Percentiles rank a stretch among this genome's conserved stretches.
Conservation (phyloP, 2,797 vertebrate species). For the Xenops minutus region DNA sequence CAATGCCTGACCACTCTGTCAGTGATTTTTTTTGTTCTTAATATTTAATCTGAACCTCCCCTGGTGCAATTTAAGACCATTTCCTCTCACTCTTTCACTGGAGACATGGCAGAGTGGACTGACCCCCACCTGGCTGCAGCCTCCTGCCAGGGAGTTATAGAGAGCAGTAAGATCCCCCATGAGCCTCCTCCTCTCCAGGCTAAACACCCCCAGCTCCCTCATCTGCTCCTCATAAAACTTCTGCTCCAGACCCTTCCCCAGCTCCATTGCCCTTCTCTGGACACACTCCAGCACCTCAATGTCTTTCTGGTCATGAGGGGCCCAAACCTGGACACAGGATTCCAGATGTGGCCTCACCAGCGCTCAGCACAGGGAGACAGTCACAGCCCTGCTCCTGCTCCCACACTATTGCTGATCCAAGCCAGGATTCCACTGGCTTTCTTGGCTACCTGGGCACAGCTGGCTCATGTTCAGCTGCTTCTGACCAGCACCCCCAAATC, state of each 20-base stretch:
- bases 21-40: background rate
- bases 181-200: background rate
- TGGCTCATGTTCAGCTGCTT: background rate
- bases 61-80: background rate
- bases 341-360: background rate
- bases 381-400: background rate
- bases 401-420: background rate
- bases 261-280: background rate
- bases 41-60: background rate
- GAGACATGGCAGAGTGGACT: background rate
- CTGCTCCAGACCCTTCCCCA: background rate
- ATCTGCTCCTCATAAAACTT: background rate
- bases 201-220: background rate
- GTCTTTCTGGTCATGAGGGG: background rate
- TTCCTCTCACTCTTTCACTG: background rate
- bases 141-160: background rate
- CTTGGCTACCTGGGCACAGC: background rate
- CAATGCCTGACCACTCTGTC: background rate
- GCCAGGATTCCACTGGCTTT: background rate
- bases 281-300: background rate
- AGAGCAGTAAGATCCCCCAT: background rate
- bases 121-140: background rate
- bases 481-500: background rate
- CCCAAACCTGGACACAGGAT: background rate
- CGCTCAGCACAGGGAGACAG: background rate